Percentiles rank a stretch among this genome's conserved stretches.
Evolutionary conservation across 2,888 invertebrate genomes (phyloP).

Genomic region (Nemotelus pantherinus): DNA sequence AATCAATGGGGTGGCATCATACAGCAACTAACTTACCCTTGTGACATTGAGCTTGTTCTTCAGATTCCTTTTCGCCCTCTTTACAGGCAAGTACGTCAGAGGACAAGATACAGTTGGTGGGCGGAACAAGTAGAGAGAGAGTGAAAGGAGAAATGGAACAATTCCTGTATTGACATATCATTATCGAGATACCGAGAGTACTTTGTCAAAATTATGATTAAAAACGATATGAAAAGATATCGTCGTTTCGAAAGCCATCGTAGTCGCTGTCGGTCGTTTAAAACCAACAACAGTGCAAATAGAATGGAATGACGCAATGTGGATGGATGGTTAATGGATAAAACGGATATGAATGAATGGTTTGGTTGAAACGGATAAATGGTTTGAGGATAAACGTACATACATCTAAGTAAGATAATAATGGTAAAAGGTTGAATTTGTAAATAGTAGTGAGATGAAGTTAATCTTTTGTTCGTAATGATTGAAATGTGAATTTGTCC

Average conservation of each 20-base stretch:
- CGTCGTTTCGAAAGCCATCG: not conserved
- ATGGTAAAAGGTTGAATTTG: no score
- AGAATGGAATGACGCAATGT: not conserved
- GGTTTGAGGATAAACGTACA: no score
- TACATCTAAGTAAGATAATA: no score
- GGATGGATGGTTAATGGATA: not conserved
- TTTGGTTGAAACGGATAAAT: not conserved
- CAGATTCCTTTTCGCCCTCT: no score
- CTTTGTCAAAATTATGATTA: constrained; percentile 42
- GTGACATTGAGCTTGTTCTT: not conserved
- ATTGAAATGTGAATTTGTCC: constrained; percentile 40
- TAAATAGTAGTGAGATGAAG: not conserved
- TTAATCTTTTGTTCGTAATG: constrained; percentile 32
- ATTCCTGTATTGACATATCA: constrained; percentile 41
- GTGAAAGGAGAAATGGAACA: no score
- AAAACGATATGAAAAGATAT: constrained; percentile 36
- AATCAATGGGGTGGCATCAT: not conserved
- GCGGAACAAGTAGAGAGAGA: no score
- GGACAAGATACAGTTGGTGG: no score
- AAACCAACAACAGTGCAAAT: constrained; percentile 23
- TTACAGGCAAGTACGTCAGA: no score
- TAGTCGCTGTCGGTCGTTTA: not conserved
- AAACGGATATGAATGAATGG: constrained; percentile 1
- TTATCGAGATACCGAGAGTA: constrained; percentile 35
- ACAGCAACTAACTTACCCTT: constrained; percentile 13